Conservation (phyloP, 2,888 invertebrate species). For the Drosophila ochracea region DNA sequence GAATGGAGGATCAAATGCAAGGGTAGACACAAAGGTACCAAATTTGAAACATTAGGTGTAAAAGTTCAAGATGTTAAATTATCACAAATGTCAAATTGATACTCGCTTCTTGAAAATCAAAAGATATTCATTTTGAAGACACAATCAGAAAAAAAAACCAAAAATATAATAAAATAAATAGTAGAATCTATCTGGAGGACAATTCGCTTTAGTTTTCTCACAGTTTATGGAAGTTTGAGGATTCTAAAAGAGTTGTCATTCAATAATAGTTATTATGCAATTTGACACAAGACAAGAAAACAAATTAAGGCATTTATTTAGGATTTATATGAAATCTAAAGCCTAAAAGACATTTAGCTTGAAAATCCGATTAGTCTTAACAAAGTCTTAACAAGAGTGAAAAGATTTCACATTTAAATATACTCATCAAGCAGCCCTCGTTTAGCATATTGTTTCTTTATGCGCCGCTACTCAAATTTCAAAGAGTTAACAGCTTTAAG, state of each 20-base stretch:
- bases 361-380: not conserved
- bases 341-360: not conserved
- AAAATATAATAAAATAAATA: not conserved
- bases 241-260: not conserved
- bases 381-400: not conserved
- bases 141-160: not conserved
- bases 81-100: not conserved
- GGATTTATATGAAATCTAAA: not conserved
- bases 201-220: not conserved
- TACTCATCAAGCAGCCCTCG: conserved; percentile 40
- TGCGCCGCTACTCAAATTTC: conserved; percentile 63
- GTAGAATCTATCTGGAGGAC: not conserved
- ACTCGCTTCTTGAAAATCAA: not conserved
- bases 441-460: conserved; percentile 14
- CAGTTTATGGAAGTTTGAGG: not conserved
- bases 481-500: conserved; percentile 69
- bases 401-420: not conserved
- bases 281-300: not conserved
- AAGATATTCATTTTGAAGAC: not conserved
- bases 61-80: not conserved
- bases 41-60: not conserved
- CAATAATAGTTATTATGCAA: not conserved
- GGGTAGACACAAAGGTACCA: conserved; percentile 6
- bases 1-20: not conserved
- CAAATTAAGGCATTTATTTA: not conserved